Conservation (phyloP, 2,888 invertebrate species). For the Hypsopygia costalis region DNA sequence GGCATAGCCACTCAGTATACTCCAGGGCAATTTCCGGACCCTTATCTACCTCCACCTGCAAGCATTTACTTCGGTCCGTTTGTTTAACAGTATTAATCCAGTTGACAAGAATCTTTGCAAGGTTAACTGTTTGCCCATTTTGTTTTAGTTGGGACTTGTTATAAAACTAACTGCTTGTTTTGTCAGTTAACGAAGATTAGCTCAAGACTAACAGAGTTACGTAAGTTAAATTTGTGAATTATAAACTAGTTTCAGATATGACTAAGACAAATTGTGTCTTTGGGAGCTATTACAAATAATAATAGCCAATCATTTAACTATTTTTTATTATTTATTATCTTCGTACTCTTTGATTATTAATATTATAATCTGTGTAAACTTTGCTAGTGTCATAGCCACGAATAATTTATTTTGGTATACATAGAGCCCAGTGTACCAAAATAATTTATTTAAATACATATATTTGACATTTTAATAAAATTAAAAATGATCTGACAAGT, state of each 20-base stretch:
- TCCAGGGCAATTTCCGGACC: constrained; percentile 75
- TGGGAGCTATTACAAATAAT: too few species aligned
- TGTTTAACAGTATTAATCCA: constrained; percentile 75
- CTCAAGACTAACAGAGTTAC: not conserved
- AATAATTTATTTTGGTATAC: too few species aligned
- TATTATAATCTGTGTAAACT: too few species aligned
- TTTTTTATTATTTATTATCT: too few species aligned
- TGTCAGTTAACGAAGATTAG: not conserved
- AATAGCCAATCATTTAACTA: too few species aligned
- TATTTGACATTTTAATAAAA: too few species aligned
- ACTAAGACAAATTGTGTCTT: not conserved
- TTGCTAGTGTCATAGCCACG: too few species aligned
- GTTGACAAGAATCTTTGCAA: constrained; percentile 52
- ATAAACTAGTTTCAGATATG: not conserved
- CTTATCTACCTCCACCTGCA: constrained; percentile 63
- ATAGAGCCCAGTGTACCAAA: too few species aligned
- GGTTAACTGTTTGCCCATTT: constrained; percentile 25
- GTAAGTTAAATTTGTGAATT: not conserved
- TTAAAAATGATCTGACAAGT: too few species aligned
- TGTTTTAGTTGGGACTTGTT: constrained; percentile 15
- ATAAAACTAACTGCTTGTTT: constrained; percentile 2
- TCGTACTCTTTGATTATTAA: too few species aligned
- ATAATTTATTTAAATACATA: too few species aligned
- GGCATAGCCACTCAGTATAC: constrained; percentile 63
- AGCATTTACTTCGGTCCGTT: constrained; percentile 61